These are phyloP conservation scores for Agrochola litura DNA, from an alignment of 2,888 invertebrate genomes.

Conservation along the genomic window DNA sequence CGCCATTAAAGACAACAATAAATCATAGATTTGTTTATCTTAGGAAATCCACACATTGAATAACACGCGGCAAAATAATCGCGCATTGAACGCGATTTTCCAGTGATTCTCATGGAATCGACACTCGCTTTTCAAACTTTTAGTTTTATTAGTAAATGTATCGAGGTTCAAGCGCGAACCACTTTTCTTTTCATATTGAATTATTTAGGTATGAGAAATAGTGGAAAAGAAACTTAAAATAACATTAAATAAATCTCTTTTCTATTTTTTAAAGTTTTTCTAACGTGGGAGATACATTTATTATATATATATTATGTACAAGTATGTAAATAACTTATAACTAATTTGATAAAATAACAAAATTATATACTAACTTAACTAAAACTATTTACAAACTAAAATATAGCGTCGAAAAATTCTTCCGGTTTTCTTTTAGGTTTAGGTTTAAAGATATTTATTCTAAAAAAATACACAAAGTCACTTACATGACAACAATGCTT, in stretches of 20 bases:
- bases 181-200: background rate
- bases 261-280: too few relatives aligned
- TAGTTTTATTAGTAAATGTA: background rate
- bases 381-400: too few relatives aligned
- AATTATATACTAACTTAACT: too few relatives aligned
- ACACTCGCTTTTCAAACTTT: background rate
- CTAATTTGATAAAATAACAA: too few relatives aligned
- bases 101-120: background rate
- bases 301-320: too few relatives aligned
- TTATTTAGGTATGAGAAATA: background rate
- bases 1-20: slow-evolving; percentile 22
- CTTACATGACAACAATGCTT: background rate
- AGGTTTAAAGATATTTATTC: background rate
- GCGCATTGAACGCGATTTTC: background rate
- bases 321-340: too few relatives aligned
- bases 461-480: background rate
- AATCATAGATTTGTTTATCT: slow-evolving; percentile 22
- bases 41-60: background rate
- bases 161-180: background rate
- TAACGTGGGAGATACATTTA: too few relatives aligned
- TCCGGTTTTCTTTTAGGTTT: background rate
- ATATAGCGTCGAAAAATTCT: too few relatives aligned
- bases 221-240: background rate
- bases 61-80: background rate
- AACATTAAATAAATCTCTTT: background rate